Evolutionary conservation across 2,888 invertebrate species (phyloP).

Genomic region (Epinotia bilunana): DNA sequence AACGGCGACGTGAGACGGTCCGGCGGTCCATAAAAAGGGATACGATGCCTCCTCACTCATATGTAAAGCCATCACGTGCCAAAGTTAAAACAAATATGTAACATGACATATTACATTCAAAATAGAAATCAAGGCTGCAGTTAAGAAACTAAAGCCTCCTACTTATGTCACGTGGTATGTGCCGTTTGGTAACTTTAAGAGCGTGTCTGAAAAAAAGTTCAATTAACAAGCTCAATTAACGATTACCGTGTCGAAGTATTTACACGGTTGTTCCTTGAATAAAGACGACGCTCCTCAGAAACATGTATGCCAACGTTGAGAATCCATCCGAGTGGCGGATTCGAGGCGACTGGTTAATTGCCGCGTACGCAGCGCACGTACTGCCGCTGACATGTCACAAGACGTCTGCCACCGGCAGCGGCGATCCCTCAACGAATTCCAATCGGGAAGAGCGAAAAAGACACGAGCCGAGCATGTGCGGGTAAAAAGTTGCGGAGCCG

Average conservation of each 20-base stretch:
- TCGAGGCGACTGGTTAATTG: conserved; percentile 79
- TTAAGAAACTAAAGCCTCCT: conserved; percentile 18
- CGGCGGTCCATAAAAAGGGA: conserved; percentile 42
- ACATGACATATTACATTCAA: conserved; percentile 24
- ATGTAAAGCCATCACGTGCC: conserved; percentile 13
- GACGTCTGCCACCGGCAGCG: conserved; percentile 83
- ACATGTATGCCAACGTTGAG: conserved; percentile 60
- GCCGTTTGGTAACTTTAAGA: conserved; percentile 49
- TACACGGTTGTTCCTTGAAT: conserved; percentile 77
- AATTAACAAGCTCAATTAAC: conserved; percentile 70
- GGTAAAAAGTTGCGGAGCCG: conserved; percentile 77
- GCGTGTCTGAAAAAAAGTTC: conserved; percentile 52
- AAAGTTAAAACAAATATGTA: conserved; percentile 20
- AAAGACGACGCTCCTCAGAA: conserved; percentile 68
- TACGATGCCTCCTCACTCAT: background rate
- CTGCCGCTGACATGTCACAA: conserved; percentile 79
- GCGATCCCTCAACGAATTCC: conserved; percentile 83
- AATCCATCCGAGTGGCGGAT: conserved; percentile 63
- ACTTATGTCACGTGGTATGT: conserved; percentile 12
- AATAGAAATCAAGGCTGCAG: conserved; percentile 10
- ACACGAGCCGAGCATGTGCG: conserved; percentile 80
- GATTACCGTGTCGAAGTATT: conserved; percentile 65
- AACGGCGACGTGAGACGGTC: conserved; percentile 50
- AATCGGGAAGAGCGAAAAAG: conserved; percentile 82
- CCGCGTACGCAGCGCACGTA: conserved; percentile 81